Conservation (phyloP, 2,797 vertebrate genomes). For the Tokudaia muenninki region DNA sequence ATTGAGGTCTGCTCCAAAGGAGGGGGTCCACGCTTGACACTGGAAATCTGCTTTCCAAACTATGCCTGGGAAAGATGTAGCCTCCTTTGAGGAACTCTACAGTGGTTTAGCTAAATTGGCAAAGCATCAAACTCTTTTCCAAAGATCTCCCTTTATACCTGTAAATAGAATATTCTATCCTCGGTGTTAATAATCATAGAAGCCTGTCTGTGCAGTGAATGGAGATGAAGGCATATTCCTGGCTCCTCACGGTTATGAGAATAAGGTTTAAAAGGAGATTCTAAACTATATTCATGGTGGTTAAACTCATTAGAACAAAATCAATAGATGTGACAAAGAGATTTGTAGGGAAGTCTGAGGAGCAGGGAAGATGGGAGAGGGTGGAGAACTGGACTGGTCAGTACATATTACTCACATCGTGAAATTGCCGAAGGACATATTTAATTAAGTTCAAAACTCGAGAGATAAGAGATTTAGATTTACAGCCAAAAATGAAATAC, state of each 20-base stretch:
- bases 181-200: neutral
- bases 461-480: neutral
- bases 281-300: neutral
- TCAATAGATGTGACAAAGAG: neutral
- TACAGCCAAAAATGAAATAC: neutral
- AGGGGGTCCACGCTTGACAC: neutral
- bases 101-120: neutral
- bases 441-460: neutral
- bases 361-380: neutral
- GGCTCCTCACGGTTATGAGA: neutral
- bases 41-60: neutral
- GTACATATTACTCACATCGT: too few species aligned
- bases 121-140: neutral
- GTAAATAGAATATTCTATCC: neutral
- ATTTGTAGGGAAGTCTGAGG: neutral
- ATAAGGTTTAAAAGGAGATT: neutral
- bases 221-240: neutral
- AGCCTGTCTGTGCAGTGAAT: neutral
- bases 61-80: neutral
- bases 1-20: neutral
- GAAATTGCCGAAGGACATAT: neutral
- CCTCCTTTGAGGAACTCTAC: too few species aligned
- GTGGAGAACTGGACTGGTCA: too few species aligned
- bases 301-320: neutral
- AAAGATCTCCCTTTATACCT: neutral